Base-by-base conservation (phyloP, 2,888 invertebrate species). In the Lepidonotus clava region DNA sequence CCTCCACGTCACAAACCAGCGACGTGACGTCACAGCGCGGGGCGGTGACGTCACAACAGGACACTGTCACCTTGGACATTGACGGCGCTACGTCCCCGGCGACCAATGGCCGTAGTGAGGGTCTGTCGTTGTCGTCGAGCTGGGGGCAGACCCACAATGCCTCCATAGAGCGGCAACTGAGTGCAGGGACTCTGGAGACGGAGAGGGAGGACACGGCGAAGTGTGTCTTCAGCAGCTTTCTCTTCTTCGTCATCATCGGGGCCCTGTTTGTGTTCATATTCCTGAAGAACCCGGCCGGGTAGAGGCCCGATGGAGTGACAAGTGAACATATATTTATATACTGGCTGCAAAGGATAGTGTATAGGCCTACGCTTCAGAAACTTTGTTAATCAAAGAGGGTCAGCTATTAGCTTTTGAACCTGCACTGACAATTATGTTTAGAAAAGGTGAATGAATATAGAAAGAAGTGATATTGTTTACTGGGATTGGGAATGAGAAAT, bases 201-300 rank as follows among this genome's bases (percentile, higher is more conserved):
- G 80, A 80, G 24, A 28, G 80, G 18, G 80, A 80, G 1, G 80
- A 80, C 24, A 80, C 80, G 14, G 28, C 46, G 46, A 80, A 80
- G 24, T 80, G 80, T 24, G 80, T 80, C 1, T 18, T 80, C n/a
- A 80, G 80, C 46, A 80, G 46, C 32, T n/a, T 24, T 0, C 41
- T 80, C 5, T 80, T 80, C 46, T 24, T 80, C 46, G 41, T 41
- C 41, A 80, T 80, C 21, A 32, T 80, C 5, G 24, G 41, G 11
- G n/a, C 46, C 11, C 6, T 80, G 24, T 46, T 80, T 46, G 80
- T 80, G 4, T 5, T 80, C 24, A 51, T 51, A n/a, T 46, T 80
- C 41, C 46, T 41, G 1, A 1, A 21, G 24, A 80, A 80, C 41
- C 80, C 80, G n/a, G 24, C 41, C 28, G 51, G n/a, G 41, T 80